Percentiles rank a stretch among this genome's conserved stretches.
These are phyloP conservation scores for Charanyca ferruginea DNA, from an alignment of 2,888 invertebrate species.

Conservation along the genomic window DNA sequence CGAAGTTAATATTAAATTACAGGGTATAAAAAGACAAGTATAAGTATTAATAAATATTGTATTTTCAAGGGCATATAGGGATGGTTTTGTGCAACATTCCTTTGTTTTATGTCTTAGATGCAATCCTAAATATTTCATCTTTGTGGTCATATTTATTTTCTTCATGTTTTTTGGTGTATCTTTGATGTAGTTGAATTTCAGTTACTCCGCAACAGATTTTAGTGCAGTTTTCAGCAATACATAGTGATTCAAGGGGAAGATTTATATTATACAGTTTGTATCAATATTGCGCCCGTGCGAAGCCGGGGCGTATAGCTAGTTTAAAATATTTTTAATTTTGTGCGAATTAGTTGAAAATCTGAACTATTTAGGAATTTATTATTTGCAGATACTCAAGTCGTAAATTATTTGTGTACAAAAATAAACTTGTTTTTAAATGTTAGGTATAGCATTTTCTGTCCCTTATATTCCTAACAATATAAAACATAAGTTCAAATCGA, in stretches of 20 bases:
- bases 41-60: neutral
- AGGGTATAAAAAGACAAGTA: conserved; percentile 9
- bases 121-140: neutral
- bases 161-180: neutral
- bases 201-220: no score
- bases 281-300: no score
- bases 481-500: conserved; percentile 14
- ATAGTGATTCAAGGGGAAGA: no score
- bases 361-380: neutral
- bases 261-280: no score
- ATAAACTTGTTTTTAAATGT: neutral
- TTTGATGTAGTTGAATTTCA: neutral
- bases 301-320: no score
- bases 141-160: neutral
- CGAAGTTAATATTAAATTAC: conserved; percentile 28
- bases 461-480: conserved; percentile 6
- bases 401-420: neutral
- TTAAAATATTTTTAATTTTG: neutral
- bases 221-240: no score
- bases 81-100: neutral
- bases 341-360: neutral
- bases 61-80: conserved; percentile 2
- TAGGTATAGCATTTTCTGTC: neutral
- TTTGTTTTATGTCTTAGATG: neutral
- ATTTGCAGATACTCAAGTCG: neutral